Base-by-base conservation (phyloP, 2,888 invertebrate genomes). In the Eilema caniola region DNA sequence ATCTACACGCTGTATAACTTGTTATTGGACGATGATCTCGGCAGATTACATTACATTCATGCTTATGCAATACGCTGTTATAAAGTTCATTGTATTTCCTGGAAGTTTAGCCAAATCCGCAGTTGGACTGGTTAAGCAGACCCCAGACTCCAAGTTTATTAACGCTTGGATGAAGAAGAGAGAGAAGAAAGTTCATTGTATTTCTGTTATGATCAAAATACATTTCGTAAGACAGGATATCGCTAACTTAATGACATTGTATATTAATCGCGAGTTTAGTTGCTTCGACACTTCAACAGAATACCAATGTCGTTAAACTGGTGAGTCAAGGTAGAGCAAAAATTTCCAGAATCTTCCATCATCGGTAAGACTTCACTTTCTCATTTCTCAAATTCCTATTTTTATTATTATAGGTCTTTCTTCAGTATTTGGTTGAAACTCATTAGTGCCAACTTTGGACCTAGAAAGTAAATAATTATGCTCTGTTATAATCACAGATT, bases 251-350 rank as follows among this genome's bases (percentile, higher is more conserved):
- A 16, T 16, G 11, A 23, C 4, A 33, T 7, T 20, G n/a, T 2
- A 3, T 41, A 25, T 53, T 28, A 68, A 69, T 62, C 76, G 79
- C 79, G 60, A 5, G 2, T 72, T 76, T 79, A 7, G 25, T 61
- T n/a, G 75, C 76, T 67, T 61, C 69, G 25, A 62, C 28, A 25
- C 61, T 70, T 73, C 79, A 70, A 73, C 70, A 77, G 67, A 71
- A 73, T 62, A 74, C 65, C 23, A 71, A 72, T 79, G 71, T 47
- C 65, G 66, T 69, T 66, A 66, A 71, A 57, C 62, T 71, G 60
- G 71, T 71, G 62, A 72, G 75, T 79, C 70, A 74, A 75, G 69
- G 62, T 69, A 33, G 57, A 64, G 62, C 66, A 60, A 77, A 75
- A 71, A 75, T 62, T 69, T 53, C 63, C 57, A 70, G 24, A 71